A percentile compares a stretch with the other conserved stretches of the same genome.
phyloP scores from a whole-genome alignment of 2,113 vertebrate species.

The Pyxicephalus adspersus region DNA sequence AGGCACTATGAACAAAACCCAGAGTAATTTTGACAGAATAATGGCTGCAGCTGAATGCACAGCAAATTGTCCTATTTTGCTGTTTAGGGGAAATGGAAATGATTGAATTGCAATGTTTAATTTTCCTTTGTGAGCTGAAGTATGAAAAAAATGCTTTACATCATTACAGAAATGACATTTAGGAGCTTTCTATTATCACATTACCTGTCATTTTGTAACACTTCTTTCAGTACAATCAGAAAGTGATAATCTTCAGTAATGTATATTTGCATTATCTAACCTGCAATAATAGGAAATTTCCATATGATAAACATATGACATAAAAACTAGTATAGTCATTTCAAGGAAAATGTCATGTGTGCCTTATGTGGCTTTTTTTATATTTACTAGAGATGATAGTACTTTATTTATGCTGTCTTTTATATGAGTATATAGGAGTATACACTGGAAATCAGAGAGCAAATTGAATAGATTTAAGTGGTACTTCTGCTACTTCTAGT shows the following conservation, averaged over 20 bases:
- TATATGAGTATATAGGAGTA: too few species aligned
- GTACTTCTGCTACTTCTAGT: too few species aligned
- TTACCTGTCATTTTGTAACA: slow-evolving; percentile 27
- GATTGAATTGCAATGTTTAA: slow-evolving; percentile 45
- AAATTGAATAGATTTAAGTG: too few species aligned
- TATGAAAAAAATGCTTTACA: slow-evolving; percentile 27
- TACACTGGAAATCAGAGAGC: too few species aligned
- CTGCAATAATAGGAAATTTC: not conserved
- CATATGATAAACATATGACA: too few species aligned
- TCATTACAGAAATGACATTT: slow-evolving; percentile 44
- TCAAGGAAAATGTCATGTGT: too few species aligned
- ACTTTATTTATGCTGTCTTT: too few species aligned
- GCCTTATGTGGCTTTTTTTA: too few species aligned
- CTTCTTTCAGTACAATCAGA: slow-evolving; percentile 3
- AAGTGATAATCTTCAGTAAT: slow-evolving; percentile 25
- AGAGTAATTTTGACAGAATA: slow-evolving; percentile 13
- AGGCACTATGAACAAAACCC: not conserved
- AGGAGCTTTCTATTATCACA: slow-evolving; percentile 30
- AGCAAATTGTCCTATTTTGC: slow-evolving; percentile 27
- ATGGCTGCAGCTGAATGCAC: slow-evolving; percentile 17
- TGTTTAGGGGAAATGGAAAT: slow-evolving; percentile 20
- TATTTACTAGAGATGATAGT: too few species aligned
- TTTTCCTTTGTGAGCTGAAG: slow-evolving; percentile 35
- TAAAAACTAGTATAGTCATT: too few species aligned
- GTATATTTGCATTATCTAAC: slow-evolving; percentile 24